These are phyloP conservation scores for Rhabdomys pumilio DNA, from an alignment of 2,797 vertebrate species.

Conservation along the genomic window DNA sequence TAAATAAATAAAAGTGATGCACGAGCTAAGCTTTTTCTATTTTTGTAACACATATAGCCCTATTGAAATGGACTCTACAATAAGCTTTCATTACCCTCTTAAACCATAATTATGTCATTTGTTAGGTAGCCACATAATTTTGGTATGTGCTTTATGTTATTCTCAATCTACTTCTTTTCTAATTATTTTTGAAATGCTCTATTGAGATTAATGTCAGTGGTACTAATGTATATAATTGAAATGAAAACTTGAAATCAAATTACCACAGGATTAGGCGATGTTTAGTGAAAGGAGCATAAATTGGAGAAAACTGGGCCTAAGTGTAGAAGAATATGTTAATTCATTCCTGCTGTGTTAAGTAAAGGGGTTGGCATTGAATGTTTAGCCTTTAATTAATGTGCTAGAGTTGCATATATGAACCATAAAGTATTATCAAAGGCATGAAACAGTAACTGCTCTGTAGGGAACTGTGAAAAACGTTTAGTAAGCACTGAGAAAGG, in stretches of 20 bases:
- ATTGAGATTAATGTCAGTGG: constrained; percentile 78
- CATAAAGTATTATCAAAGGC: constrained; percentile 29
- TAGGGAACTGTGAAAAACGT: constrained; percentile 37
- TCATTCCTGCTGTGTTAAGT: constrained; percentile 61
- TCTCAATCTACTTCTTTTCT: not conserved
- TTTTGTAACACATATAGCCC: not conserved
- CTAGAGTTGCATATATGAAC: not conserved
- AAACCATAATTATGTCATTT: constrained; percentile 55
- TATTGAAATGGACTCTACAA: not conserved
- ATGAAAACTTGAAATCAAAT: constrained; percentile 80
- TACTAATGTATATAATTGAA: constrained; percentile 76
- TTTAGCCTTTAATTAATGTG: constrained; percentile 60
- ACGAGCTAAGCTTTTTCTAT: not conserved
- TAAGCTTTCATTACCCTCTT: not conserved
- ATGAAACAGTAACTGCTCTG: constrained; percentile 50
- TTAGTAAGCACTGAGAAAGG: constrained; percentile 17
- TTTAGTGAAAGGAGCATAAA: constrained; percentile 72
- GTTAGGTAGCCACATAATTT: constrained; percentile 14
- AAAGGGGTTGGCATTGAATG: constrained; percentile 60
- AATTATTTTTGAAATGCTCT: constrained; percentile 60
- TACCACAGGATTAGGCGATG: constrained; percentile 64
- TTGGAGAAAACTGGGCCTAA: constrained; percentile 72
- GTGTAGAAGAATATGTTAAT: constrained; percentile 58
- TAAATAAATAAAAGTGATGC: not conserved
- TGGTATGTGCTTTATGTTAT: constrained; percentile 29